phyloP scores from a whole-genome alignment of 2,797 vertebrate species.

The Premnoplex brunnescens region DNA sequence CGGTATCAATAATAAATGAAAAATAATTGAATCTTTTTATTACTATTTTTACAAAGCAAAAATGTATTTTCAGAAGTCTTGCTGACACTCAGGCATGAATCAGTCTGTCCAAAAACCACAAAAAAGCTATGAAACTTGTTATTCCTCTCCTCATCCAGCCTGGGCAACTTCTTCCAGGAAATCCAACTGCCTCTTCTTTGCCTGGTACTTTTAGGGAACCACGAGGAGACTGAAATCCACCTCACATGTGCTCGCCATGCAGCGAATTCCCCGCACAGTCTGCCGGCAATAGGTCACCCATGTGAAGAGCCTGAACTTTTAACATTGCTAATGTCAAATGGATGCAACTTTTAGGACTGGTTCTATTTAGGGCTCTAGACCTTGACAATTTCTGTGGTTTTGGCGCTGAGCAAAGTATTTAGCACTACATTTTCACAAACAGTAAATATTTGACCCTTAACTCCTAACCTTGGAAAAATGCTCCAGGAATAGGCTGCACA shows the following conservation, averaged over 20 bases:
- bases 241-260: background rate
- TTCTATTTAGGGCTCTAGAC: background rate
- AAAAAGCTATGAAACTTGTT: background rate
- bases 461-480: background rate
- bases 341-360: background rate
- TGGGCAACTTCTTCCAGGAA: slow-evolving; percentile 12
- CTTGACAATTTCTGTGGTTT: slow-evolving; percentile 2
- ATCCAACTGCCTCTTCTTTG: background rate
- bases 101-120: slow-evolving; percentile 13
- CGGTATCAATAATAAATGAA: background rate
- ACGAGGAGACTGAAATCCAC: background rate
- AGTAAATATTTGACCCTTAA: slow-evolving; percentile 27
- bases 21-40: background rate
- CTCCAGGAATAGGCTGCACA: background rate
- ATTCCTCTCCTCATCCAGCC: background rate
- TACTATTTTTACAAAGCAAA: slow-evolving; percentile 21
- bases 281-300: rapidly evolving
- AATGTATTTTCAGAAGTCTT: slow-evolving; percentile 19
- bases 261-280: background rate
- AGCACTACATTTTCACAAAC: background rate
- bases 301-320: background rate
- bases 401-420: background rate
- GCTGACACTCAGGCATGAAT: background rate
- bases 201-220: background rate
- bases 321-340: background rate